Conservation (phyloP, 2,888 invertebrate species). For the Ganaspis brasiliensis region DNA sequence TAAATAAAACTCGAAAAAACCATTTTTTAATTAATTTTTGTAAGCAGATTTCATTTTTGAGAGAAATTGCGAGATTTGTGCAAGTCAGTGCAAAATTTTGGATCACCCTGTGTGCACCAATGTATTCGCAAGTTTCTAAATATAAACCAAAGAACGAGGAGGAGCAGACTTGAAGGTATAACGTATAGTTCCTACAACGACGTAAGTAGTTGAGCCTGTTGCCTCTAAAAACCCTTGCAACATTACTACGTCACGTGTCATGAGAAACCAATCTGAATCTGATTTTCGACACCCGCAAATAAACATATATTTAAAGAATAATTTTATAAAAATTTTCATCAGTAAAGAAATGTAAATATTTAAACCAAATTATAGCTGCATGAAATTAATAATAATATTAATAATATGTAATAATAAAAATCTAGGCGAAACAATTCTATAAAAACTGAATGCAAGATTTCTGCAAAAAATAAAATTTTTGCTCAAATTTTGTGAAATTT, state of each 20-base stretch:
- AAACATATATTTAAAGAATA: too few species aligned
- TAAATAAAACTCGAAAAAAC: too few species aligned
- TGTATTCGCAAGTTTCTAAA: conserved; percentile 63
- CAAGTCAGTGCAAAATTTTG: conserved; percentile 22
- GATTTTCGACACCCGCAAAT: conserved; percentile 22
- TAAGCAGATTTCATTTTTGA: neutral
- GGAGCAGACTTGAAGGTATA: conserved; percentile 47
- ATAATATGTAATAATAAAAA: too few species aligned
- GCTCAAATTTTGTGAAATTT: too few species aligned
- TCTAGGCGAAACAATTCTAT: too few species aligned
- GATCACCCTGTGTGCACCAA: conserved; percentile 47
- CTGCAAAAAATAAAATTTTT: too few species aligned
- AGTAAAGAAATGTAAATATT: too few species aligned
- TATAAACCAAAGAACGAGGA: conserved; percentile 57
- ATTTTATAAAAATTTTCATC: too few species aligned
- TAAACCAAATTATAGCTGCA: too few species aligned
- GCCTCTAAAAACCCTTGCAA: conserved; percentile 46
- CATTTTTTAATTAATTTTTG: too few species aligned
- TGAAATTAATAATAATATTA: too few species aligned
- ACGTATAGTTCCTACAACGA: conserved; percentile 47
- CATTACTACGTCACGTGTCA: conserved; percentile 25
- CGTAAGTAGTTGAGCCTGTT: conserved; percentile 63
- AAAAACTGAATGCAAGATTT: too few species aligned
- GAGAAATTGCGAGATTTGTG: neutral
- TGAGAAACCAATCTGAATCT: conserved; percentile 13